A percentile compares a stretch with the other conserved stretches of the same genome.
These are phyloP conservation scores for Campoletis raptor DNA, from an alignment of 2,888 invertebrate species.

Conservation along the genomic window DNA sequence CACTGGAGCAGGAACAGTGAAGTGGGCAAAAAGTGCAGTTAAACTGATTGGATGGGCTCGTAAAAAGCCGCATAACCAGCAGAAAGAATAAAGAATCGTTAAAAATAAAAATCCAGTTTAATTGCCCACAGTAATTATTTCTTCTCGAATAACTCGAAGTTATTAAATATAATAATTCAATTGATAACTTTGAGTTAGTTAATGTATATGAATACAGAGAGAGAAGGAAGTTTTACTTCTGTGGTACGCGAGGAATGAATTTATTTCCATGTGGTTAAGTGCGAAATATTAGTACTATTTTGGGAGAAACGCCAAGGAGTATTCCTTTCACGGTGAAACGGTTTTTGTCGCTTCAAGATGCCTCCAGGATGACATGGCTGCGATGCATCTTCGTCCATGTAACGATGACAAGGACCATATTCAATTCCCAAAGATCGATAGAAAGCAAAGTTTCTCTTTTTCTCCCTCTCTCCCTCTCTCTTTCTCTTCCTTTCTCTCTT, in stretches of 20 bases:
- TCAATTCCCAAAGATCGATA: constrained; percentile 57
- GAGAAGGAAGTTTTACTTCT: background rate
- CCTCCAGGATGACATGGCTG: constrained; percentile 37
- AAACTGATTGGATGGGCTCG: background rate
- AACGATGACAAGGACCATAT: constrained; percentile 51
- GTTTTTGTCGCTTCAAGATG: constrained; percentile 38
- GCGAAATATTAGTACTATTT: constrained; percentile 53
- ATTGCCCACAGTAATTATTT: too few relatives aligned
- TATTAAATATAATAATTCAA: too few relatives aligned
- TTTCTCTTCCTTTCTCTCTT: constrained; percentile 31
- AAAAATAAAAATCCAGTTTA: too few relatives aligned
- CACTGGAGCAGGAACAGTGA: too few relatives aligned
- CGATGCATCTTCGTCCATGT: constrained; percentile 35
- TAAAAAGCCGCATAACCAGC: background rate
- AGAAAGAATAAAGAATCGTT: too few relatives aligned
- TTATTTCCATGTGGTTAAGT: constrained; percentile 41
- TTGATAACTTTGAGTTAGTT: too few relatives aligned
- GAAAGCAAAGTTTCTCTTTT: constrained; percentile 21
- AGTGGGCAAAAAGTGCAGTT: too few relatives aligned
- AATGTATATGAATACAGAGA: background rate
- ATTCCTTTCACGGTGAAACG: constrained; percentile 48
- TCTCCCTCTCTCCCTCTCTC: background rate
- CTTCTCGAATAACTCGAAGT: too few relatives aligned
- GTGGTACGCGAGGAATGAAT: constrained; percentile 26
- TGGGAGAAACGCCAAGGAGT: constrained; percentile 55